Evolutionary conservation across 2,888 invertebrate genomes (phyloP).

Genomic region (Aricia artaxerxes): DNA sequence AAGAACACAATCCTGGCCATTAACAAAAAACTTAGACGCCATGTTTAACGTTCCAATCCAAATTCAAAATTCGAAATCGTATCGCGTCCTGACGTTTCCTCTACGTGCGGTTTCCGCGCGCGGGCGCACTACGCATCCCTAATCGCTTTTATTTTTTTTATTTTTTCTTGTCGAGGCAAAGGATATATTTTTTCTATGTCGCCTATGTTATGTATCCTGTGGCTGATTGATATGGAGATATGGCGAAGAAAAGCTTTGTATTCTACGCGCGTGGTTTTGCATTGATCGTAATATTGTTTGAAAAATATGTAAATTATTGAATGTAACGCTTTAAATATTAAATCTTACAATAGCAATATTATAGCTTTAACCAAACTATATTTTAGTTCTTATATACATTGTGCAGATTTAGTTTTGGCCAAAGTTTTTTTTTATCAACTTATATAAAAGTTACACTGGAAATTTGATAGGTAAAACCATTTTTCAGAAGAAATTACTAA

Average conservation of each 20-base stretch:
- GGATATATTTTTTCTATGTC: constrained; percentile 53
- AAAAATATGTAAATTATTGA: constrained; percentile 28
- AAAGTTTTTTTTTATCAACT: too few relatives aligned
- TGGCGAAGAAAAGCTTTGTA: constrained; percentile 60
- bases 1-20: constrained; percentile 35
- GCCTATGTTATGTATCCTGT: constrained; percentile 67
- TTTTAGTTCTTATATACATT: neutral
- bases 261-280: constrained; percentile 52
- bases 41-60: constrained; percentile 67
- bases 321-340: neutral
- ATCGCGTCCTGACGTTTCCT: constrained; percentile 72
- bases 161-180: constrained; percentile 41
- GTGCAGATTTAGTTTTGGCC: neutral
- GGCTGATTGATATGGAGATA: constrained; percentile 72
- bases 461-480: too few relatives aligned
- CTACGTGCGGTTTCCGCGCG: constrained; percentile 74
- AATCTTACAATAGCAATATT: neutral
- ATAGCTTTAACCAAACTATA: neutral
- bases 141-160: constrained; percentile 63
- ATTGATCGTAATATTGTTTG: constrained; percentile 34
- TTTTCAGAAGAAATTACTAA: too few relatives aligned
- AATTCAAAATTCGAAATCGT: constrained; percentile 78
- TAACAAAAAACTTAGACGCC: constrained; percentile 57
- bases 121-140: constrained; percentile 71
- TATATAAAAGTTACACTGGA: too few relatives aligned